These are phyloP conservation scores for Caenorhabditis latens DNA, from an alignment of 1,140 invertebrate genomes.

Conservation along the genomic window DNA sequence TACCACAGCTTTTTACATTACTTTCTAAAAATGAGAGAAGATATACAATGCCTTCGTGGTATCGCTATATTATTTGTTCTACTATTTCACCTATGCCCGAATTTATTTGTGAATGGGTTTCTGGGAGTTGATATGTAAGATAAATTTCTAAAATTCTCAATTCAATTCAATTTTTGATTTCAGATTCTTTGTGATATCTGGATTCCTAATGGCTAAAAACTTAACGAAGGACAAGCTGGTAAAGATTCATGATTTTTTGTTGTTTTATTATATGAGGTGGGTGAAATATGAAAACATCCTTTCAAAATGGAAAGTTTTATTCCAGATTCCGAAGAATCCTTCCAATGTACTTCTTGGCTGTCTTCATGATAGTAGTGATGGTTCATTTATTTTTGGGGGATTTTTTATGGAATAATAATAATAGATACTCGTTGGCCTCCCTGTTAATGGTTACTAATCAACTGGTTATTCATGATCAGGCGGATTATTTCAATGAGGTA, in stretches of 20 bases:
- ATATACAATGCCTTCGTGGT: slow-evolving; percentile 52
- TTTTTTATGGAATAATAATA: slow-evolving; percentile 8
- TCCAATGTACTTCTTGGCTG: slow-evolving; percentile 42
- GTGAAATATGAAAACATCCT: too few species aligned
- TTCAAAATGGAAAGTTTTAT: background rate
- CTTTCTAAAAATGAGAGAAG: slow-evolving; percentile 2
- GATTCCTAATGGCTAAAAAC: slow-evolving; percentile 50
- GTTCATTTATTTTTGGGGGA: slow-evolving; percentile 6
- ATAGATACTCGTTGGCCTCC: slow-evolving; percentile 9
- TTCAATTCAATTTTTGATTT: background rate
- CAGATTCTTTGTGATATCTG: slow-evolving; percentile 58
- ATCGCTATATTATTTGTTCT: slow-evolving; percentile 35
- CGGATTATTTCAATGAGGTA: slow-evolving; percentile 33
- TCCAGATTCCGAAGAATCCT: slow-evolving; percentile 34
- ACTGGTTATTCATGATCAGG: slow-evolving; percentile 33
- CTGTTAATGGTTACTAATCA: slow-evolving; percentile 45
- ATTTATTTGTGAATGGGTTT: slow-evolving; percentile 40
- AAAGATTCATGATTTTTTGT: slow-evolving; percentile 28
- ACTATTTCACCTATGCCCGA: slow-evolving; percentile 38
- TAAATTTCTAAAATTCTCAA: background rate
- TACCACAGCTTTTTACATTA: too few species aligned
- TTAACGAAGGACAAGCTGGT: background rate
- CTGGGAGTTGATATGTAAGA: slow-evolving; percentile 56
- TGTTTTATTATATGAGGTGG: slow-evolving; percentile 48
- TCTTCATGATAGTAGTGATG: slow-evolving; percentile 6